These are phyloP conservation scores for Schlechtendalia chinensis DNA, from an alignment of 1,140 invertebrate species.

Conservation along the genomic window DNA sequence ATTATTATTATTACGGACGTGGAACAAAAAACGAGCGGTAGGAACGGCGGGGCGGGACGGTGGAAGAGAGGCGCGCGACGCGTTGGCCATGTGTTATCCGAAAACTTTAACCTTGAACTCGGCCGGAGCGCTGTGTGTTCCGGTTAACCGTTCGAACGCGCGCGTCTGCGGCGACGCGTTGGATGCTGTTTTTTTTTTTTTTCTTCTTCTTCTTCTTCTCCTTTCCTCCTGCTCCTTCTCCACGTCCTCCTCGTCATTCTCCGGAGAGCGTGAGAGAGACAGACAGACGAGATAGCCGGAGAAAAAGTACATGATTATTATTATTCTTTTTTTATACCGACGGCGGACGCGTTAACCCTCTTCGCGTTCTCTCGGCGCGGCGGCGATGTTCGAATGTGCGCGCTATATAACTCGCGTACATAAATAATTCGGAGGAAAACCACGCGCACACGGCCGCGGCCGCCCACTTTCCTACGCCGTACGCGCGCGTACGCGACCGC, in stretches of 20 bases:
- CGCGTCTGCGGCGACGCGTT: background rate
- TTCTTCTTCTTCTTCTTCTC: too few species aligned
- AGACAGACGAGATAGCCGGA: background rate
- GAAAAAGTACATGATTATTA: constrained; percentile 15
- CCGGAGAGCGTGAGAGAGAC: background rate
- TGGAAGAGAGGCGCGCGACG: background rate
- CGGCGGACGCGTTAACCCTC: background rate
- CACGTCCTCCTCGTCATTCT: too few species aligned
- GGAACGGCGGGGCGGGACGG: background rate
- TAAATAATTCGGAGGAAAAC: constrained; percentile 41
- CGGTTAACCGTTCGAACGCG: constrained; percentile 43
- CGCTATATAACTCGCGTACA: constrained; percentile 1
- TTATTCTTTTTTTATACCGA: constrained; percentile 12
- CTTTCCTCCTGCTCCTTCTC: too few species aligned
- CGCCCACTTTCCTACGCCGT: background rate
- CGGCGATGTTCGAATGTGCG: constrained; percentile 13
- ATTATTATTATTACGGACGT: constrained; percentile 6
- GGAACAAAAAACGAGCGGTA: background rate
- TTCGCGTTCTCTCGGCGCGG: constrained; percentile 14
- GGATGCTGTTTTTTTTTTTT: constrained; percentile 43
- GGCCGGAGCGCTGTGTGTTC: constrained; percentile 33
- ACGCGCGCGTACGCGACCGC: background rate
- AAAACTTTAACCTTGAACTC: constrained; percentile 49
- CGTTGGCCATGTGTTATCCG: constrained; percentile 35
- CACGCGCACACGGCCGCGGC: background rate